phyloP scores from a whole-genome alignment of 2,113 vertebrate genomes.

The Puntigrus tetrazona region DNA sequence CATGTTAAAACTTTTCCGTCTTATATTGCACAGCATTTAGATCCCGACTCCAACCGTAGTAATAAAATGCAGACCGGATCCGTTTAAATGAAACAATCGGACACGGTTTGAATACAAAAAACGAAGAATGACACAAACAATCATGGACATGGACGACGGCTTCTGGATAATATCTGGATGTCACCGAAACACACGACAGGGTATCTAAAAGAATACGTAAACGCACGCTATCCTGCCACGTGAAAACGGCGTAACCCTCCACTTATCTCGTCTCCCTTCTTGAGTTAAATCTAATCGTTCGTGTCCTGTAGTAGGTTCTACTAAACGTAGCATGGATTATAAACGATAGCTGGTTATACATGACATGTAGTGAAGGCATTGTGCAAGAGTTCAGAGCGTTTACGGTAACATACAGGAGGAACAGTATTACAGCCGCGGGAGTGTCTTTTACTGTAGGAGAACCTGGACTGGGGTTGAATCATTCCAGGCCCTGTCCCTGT shows the following conservation, averaged over 20 bases:
- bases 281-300: not conserved
- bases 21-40: constrained; percentile 4
- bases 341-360: constrained; percentile 44
- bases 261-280: not conserved
- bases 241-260: not conserved
- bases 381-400: constrained; percentile 36
- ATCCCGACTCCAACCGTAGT: not conserved
- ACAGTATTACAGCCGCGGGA: constrained; percentile 33
- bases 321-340: constrained; percentile 4
- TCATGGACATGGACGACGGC: not conserved
- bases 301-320: constrained; percentile 24
- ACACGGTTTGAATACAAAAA: not conserved
- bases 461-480: not conserved
- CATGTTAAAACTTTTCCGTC: not conserved
- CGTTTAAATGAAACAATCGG: not conserved
- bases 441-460: constrained; percentile 5
- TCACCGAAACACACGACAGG: not conserved
- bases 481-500: constrained; percentile 19
- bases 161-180: not conserved
- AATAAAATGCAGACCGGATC: not conserved
- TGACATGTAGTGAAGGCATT: constrained; percentile 40
- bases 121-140: not conserved
- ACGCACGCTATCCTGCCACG: not conserved
- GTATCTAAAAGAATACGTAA: not conserved
- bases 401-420: constrained; percentile 26